A percentile compares a stretch with the other conserved stretches of the same genome.
These are phyloP conservation scores for Plectropomus leopardus DNA, from an alignment of 2,113 vertebrate species.

Conservation along the genomic window DNA sequence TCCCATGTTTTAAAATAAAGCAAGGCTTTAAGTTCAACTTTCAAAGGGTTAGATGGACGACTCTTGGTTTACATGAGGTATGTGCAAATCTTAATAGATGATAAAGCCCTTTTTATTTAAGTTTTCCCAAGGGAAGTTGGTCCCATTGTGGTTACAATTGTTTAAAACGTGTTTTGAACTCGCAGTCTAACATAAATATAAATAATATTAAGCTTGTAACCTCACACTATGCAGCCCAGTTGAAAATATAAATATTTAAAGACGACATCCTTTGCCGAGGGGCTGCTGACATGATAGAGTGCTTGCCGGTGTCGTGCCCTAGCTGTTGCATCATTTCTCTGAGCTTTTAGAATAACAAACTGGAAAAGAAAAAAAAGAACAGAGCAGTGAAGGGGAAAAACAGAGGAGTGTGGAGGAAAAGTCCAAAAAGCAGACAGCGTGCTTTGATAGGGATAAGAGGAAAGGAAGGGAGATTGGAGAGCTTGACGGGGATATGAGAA, in stretches of 20 bases:
- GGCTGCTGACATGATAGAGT: background rate
- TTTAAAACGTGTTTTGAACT: background rate
- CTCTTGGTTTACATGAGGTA: background rate
- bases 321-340: slow-evolving; percentile 60
- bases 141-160: background rate
- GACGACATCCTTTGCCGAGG: slow-evolving; percentile 28
- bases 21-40: too few species aligned
- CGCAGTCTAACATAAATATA: background rate
- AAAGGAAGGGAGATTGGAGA: slow-evolving; percentile 17
- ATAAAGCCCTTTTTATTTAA: background rate
- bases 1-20: too few species aligned
- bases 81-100: background rate
- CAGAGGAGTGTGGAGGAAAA: slow-evolving; percentile 15
- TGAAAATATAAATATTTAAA: slow-evolving; percentile 71
- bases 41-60: too few species aligned
- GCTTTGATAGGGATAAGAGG: slow-evolving; percentile 48
- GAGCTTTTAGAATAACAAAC: slow-evolving; percentile 48
- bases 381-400: background rate
- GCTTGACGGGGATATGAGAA: slow-evolving; percentile 58
- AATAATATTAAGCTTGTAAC: slow-evolving; percentile 11
- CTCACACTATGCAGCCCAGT: slow-evolving; percentile 1
- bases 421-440: background rate
- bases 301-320: slow-evolving; percentile 1
- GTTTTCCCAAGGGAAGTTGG: background rate
- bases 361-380: background rate